Percentiles rank a stretch among this genome's conserved stretches.
These are phyloP conservation scores for Ophiodon elongatus DNA, from an alignment of 2,113 vertebrate species.

Conservation along the genomic window DNA sequence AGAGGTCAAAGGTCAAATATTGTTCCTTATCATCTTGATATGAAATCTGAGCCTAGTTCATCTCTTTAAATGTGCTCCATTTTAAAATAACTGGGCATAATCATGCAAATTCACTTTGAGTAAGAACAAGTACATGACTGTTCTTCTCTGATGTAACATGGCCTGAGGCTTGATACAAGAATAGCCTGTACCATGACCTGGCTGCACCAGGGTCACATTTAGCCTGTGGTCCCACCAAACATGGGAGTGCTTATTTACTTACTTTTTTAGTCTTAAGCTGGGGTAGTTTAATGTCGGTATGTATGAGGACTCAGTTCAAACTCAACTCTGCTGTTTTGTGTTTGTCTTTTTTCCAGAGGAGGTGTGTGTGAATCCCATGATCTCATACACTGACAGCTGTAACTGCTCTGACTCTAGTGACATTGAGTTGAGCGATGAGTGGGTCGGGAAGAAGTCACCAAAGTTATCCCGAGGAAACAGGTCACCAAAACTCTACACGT, in stretches of 20 bases:
- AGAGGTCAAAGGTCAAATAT: constrained; percentile 3
- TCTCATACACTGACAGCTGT: constrained; percentile 96
- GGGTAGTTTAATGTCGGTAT: background rate
- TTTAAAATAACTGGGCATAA: background rate
- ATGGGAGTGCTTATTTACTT: background rate
- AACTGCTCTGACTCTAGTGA: constrained; percentile 99
- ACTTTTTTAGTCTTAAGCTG: background rate
- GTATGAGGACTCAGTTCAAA: background rate
- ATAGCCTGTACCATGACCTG: constrained; percentile 34
- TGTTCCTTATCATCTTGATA: background rate
- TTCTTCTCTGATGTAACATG: constrained; percentile 44
- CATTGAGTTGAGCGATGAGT: constrained; percentile 98
- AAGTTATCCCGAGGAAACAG: constrained; percentile 96
- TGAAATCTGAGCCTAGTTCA: background rate
- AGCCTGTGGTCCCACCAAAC: constrained; percentile 10
- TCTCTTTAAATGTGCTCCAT: background rate
- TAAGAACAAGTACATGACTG: constrained; percentile 31
- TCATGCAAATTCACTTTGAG: constrained; percentile 44
- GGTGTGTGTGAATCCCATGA: constrained; percentile 95
- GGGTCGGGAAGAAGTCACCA: constrained; percentile 96
- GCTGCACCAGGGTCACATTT: background rate
- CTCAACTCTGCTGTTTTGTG: constrained; percentile 10
- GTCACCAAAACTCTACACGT: constrained; percentile 89
- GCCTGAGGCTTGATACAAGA: constrained; percentile 46
- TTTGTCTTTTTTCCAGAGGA: constrained; percentile 86